Base-by-base conservation (phyloP, 2,888 invertebrate species). In the Scaptomyza parva region DNA sequence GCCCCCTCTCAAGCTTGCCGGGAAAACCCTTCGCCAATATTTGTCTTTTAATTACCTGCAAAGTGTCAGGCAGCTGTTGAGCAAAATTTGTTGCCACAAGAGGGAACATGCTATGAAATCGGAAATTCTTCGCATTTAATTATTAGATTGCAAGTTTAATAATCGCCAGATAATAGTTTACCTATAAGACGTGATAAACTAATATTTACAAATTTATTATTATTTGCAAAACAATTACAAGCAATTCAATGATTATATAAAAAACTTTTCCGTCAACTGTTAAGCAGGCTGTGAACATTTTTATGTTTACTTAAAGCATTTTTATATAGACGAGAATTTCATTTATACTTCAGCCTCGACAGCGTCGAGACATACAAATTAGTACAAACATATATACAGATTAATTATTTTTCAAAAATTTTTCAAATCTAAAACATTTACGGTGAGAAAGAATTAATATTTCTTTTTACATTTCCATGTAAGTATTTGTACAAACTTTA, bases 31-130 rank as follows among this genome's bases (percentile, higher is more conserved):
- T 71, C 47, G 57, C 66, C 69, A 78, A 78, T 78, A 78, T 72
- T 86, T 80, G 71, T 54, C 55, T 78, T 82, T 78, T 80, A 82
- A 78, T 78, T 82, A 78, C 79, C 76, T 82, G 83, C 62, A 78
- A 78, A 76, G 80, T 80, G 80, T 71, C 73, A 70, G 70, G 40
- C 84, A 70, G 62, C 78, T 68, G 66, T 70, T 67, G 64, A 52
- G 45, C 64, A 20, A 60, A 78, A 82, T 72, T 72, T 82, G 76
- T 69, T 44, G 72, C 76, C 72, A 61, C 54, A 65, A 35, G 60
- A 43, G 35, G 17, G 37, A 22, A 20, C 47, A 17, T 40, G 18
- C 52, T 24, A 40, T 48, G 44, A 33, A 47, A 35, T 48, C 51
- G 18, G 9, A 17, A 40, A 59, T 50, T 51, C 59, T 53, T 54